phyloP scores from a whole-genome alignment of 2,888 invertebrate genomes.

The Papilio protenor region DNA sequence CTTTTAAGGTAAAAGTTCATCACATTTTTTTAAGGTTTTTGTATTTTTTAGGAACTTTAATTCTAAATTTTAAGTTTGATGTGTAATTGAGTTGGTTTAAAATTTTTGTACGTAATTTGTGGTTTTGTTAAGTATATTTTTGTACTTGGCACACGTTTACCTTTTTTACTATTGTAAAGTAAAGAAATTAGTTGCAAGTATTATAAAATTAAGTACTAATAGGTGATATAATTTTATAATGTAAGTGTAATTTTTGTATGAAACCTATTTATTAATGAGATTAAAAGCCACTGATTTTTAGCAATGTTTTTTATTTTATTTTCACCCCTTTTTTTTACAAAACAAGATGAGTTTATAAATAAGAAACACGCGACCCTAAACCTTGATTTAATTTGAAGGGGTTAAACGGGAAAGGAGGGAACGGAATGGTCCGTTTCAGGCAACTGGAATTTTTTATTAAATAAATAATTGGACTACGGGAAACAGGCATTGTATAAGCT shows the following conservation, averaged over 20 bases:
- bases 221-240: slow-evolving; percentile 51
- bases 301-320: slow-evolving; percentile 50
- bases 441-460: no score
- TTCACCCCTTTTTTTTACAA: not conserved
- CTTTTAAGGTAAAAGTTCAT: slow-evolving; percentile 15
- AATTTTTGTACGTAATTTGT: slow-evolving; percentile 8
- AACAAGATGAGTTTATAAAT: not conserved
- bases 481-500: not conserved
- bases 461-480: not conserved
- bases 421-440: not conserved
- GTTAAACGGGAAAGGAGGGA: no score
- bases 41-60: slow-evolving; percentile 20
- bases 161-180: slow-evolving; percentile 58
- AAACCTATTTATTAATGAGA: slow-evolving; percentile 74
- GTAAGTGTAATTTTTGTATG: slow-evolving; percentile 73
- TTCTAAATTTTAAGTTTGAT: slow-evolving; percentile 20
- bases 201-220: slow-evolving; percentile 64
- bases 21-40: slow-evolving; percentile 29
- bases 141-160: slow-evolving; percentile 54
- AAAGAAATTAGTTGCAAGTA: slow-evolving; percentile 64
- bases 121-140: slow-evolving; percentile 39
- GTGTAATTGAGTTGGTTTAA: not conserved
- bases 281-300: slow-evolving; percentile 72
- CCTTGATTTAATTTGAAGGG: not conserved
- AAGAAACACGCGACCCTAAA: not conserved